phyloP scores from a whole-genome alignment of 1,140 invertebrate genomes.

The Berghia stephanieae region DNA sequence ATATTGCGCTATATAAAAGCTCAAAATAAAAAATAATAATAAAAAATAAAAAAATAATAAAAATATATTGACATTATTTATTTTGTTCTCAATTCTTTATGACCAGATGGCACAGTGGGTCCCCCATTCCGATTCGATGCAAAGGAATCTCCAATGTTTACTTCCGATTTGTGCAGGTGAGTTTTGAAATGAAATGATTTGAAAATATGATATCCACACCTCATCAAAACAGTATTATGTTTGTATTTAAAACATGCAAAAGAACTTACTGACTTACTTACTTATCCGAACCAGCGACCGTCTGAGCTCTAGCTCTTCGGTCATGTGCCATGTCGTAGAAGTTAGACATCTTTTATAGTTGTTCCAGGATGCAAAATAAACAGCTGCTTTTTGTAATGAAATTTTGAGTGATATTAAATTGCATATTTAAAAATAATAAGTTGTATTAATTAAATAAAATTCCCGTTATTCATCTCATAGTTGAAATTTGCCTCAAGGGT shows the following conservation, averaged over 20 bases:
- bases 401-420: no score
- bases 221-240: no score
- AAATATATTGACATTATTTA: neutral
- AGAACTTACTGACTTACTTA: no score
- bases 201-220: neutral
- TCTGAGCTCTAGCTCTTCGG: no score
- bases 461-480: no score
- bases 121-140: constrained; percentile 55
- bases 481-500: no score
- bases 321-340: no score
- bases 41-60: neutral
- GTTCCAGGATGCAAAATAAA: neutral
- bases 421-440: no score
- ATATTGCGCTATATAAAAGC: no score
- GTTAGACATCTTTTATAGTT: no score
- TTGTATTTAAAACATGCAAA: neutral
- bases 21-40: neutral
- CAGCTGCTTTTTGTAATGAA: neutral
- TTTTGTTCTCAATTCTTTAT: neutral
- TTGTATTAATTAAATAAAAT: no score
- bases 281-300: no score
- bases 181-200: neutral
- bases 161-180: constrained; percentile 62
- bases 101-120: constrained; percentile 59
- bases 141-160: constrained; percentile 46